Evolutionary conservation across 2,113 vertebrate genomes (phyloP).

Genomic region (Cynocephalus volans): DNA sequence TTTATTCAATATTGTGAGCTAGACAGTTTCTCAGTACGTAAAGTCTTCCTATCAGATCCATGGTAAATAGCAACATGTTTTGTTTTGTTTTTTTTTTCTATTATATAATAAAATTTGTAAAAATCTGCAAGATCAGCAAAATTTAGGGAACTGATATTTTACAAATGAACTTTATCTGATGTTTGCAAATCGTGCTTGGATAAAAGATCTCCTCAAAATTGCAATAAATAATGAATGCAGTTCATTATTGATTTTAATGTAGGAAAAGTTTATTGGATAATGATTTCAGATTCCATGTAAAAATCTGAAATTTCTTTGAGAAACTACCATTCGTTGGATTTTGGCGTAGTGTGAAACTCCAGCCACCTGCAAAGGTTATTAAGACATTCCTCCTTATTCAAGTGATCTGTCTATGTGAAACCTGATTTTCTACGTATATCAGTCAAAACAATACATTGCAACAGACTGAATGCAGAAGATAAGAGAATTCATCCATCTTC

Average conservation of each 20-base stretch:
- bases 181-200: background rate
- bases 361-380: background rate
- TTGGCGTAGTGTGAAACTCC: background rate
- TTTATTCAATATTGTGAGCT: rapidly evolving
- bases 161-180: background rate
- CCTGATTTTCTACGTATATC: background rate
- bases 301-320: background rate
- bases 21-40: too few relatives aligned
- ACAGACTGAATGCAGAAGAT: background rate
- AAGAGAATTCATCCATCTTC: background rate
- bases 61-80: background rate
- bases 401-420: background rate
- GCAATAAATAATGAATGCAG: too few relatives aligned
- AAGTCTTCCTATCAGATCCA: background rate
- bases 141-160: background rate
- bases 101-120: background rate
- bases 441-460: background rate
- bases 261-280: background rate
- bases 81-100: too few relatives aligned
- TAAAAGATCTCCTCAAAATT: background rate
- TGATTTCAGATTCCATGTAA: background rate
- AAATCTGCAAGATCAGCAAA: background rate
- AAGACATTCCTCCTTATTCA: background rate
- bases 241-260: too few relatives aligned
- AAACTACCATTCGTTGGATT: background rate